Evolutionary conservation across 2,113 vertebrate species (phyloP).

Genomic region (Callocephalon fimbriatum): DNA sequence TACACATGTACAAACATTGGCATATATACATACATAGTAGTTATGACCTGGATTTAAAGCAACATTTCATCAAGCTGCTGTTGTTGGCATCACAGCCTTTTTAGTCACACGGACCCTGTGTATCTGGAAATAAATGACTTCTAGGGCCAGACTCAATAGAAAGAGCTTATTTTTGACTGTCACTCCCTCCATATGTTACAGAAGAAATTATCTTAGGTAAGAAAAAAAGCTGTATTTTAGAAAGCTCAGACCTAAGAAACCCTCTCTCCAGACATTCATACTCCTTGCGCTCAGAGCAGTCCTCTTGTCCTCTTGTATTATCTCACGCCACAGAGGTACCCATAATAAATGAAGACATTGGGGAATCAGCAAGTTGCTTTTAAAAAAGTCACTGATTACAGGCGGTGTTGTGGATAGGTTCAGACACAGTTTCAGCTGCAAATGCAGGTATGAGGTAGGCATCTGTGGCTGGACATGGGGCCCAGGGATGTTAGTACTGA

Average conservation of each 20-base stretch:
- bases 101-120: not conserved
- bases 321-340: not conserved
- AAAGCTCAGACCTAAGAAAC: not conserved
- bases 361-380: not conserved
- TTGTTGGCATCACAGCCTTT: not conserved
- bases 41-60: not conserved
- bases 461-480: not conserved
- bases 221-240: not conserved
- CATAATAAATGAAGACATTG: not conserved
- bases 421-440: not conserved
- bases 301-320: not conserved
- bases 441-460: not conserved
- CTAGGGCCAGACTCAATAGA: not conserved
- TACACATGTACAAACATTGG: not conserved
- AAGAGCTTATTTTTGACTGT: not conserved
- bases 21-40: not conserved
- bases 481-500: not conserved
- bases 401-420: not conserved
- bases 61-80: not conserved
- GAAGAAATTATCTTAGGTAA: not conserved
- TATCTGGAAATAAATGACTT: not conserved
- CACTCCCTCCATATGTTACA: not conserved
- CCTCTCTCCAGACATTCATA: not conserved
- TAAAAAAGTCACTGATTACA: not conserved
- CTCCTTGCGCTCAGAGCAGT: not conserved